A percentile compares a stretch with the other conserved stretches of the same genome.
Evolutionary conservation across 2,888 invertebrate species (phyloP).

Genomic region (Ischnus inquisitorius): DNA sequence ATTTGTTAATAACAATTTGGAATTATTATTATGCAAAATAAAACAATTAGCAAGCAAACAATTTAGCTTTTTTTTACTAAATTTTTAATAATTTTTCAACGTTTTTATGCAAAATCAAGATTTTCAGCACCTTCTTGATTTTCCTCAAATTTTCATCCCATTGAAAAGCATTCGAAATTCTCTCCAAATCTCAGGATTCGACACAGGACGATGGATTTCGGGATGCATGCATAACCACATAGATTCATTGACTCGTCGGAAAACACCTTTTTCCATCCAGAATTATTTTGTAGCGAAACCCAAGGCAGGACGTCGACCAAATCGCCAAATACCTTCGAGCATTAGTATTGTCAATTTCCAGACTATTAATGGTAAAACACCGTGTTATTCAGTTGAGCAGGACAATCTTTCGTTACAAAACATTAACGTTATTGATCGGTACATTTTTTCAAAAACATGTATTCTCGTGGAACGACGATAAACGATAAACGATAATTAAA

Average conservation of each 20-base stretch:
- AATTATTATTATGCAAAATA: no score
- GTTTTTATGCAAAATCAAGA: no score
- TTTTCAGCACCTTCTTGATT: no score
- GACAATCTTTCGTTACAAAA: background rate
- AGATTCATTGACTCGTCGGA: background rate
- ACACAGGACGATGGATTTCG: background rate
- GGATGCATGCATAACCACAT: background rate
- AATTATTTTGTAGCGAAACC: background rate
- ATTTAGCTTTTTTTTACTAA: no score
- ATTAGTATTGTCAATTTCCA: background rate
- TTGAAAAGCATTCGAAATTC: no score
- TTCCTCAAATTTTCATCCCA: no score
- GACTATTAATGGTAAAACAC: slow-evolving; percentile 1
- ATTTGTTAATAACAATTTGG: no score
- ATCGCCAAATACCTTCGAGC: background rate
- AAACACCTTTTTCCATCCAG: background rate
- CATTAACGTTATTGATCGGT: background rate
- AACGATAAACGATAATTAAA: slow-evolving; percentile 52
- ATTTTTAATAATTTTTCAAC: no score
- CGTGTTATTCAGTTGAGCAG: background rate
- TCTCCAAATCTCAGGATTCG: no score
- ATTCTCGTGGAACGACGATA: slow-evolving; percentile 14
- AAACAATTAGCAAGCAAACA: no score
- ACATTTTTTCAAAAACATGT: background rate
- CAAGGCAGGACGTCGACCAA: background rate